phyloP scores from a whole-genome alignment of 2,113 vertebrate genomes.

The Etheostoma cragini region DNA sequence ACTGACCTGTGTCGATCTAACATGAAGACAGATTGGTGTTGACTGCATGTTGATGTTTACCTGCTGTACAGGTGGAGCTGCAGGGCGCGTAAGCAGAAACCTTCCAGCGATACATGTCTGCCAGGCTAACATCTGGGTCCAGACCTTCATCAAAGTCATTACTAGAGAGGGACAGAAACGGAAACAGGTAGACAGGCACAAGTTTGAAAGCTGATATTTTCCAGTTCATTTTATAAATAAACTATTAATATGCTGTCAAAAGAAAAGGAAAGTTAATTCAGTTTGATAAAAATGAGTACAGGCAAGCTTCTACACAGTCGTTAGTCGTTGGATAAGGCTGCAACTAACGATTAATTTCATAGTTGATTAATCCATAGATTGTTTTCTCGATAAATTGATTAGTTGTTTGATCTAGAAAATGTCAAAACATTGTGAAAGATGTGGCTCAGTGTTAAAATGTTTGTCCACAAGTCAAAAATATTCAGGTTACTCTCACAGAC shows the following conservation, averaged over 20 bases:
- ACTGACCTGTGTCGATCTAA: too few species aligned
- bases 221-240: background rate
- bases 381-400: too few species aligned
- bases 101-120: constrained; percentile 93
- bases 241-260: background rate
- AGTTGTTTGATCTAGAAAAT: too few species aligned
- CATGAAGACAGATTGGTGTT: background rate
- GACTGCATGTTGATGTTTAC: constrained; percentile 71
- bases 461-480: too few species aligned
- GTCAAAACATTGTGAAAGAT: too few species aligned
- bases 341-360: too few species aligned
- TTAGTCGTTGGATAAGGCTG: too few species aligned
- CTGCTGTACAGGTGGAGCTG: constrained; percentile 93
- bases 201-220: background rate
- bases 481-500: too few species aligned
- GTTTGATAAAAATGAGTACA: background rate
- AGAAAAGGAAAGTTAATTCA: background rate
- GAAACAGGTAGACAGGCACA: background rate
- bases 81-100: constrained; percentile 92
- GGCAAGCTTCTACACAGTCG: background rate
- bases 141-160: constrained; percentile 88
- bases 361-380: too few species aligned
- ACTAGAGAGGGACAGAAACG: constrained; percentile 69
- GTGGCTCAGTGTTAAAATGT: too few species aligned
- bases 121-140: constrained; percentile 87